Evolutionary conservation across 2,113 vertebrate species (phyloP), one percentile per base, ranked within the genome.

Genomic region (Hypomesus transpacificus): DNA sequence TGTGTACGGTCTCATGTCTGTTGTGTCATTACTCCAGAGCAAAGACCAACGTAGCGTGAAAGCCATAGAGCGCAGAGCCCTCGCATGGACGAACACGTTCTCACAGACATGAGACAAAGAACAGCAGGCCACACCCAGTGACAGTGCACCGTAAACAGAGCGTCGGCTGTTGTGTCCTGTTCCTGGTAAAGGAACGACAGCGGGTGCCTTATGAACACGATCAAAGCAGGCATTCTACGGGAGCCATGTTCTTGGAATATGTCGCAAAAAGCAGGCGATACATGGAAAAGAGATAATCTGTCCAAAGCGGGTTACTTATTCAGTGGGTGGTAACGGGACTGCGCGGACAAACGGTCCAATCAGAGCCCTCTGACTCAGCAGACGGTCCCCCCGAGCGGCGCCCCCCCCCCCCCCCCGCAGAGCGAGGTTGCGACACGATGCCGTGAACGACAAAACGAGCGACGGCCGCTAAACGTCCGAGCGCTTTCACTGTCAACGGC

Each of bases 271-370:
- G 77, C 75, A 80, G 80, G 77, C 73, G 72, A 74, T 66, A 69
- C 62, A 78, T 75, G 70, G 72, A 84, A 80, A 46, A 46, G 13
- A 9, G 39, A 46, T 46, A 11, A 46, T 75, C 76, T 78, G 56
- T 69, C 78, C 80, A 59, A 66, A 68, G 59, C 74, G 4, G 51
- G 70, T 80, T 78, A 82, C 80, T 82, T 72, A 76, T 82, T 76
- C 65, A 82, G 78, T 11, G 24, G 64, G 57, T 13, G 31, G 31
- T 34, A 8, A 46, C 5, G 9, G 39, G 39, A 46, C 8, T 11
- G 39, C 52, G 59, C 9, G 53, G 66, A 75, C 68, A 75, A 46
- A 46, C 39, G 39, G 39, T 46, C 39, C 39, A 46, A 46, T 46
- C 39, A 11, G 39, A 46, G 39, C 39, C 1, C 9, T 46, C 39